Evolutionary conservation across 30 jellyfish, hydroid and myxozoan genomes (phyloP).

Genomic region (Turritopsis dohrnii): DNA sequence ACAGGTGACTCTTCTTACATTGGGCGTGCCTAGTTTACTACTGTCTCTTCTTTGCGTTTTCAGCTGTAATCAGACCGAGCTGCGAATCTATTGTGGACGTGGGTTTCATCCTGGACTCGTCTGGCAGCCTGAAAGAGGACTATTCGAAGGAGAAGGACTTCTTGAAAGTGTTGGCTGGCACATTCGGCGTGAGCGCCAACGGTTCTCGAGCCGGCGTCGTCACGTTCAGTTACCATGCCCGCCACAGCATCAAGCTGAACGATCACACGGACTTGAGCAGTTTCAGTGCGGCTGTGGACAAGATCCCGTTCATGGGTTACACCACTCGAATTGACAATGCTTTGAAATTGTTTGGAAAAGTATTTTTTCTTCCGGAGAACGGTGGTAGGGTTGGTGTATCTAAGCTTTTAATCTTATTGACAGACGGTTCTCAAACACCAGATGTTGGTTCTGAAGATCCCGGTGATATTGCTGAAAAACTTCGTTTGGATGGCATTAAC

Average conservation of each 20-base stretch:
- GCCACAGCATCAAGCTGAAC: conserved; percentile 8
- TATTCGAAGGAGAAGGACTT: conserved; percentile 27
- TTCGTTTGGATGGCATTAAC: conserved; percentile 18
- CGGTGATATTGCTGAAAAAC: conserved; percentile 20
- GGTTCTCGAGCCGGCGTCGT: conserved; percentile 34
- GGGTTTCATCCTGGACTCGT: conserved; percentile 44
- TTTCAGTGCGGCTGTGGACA: conserved; percentile 28
- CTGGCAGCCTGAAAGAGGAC: conserved; percentile 46
- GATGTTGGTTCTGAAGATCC: not conserved
- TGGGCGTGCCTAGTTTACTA: not conserved
- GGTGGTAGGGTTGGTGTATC: conserved; percentile 31
- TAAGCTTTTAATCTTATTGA: conserved; percentile 30
- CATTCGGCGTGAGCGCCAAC: conserved; percentile 22
- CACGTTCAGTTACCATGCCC: conserved; percentile 41
- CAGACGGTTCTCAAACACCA: conserved; percentile 42
- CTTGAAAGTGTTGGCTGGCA: conserved; percentile 18
- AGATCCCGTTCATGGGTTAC: conserved; percentile 55
- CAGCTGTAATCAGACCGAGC: not conserved
- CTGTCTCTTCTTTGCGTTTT: not conserved
- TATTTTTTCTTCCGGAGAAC: not conserved
- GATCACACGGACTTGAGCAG: conserved; percentile 10
- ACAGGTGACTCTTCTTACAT: no score
- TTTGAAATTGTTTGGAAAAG: conserved; percentile 24
- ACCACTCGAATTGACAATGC: conserved; percentile 45
- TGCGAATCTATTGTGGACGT: conserved; percentile 46